Conservation (phyloP, 1,140 invertebrate genomes). For the Penaeus chinensis region DNA sequence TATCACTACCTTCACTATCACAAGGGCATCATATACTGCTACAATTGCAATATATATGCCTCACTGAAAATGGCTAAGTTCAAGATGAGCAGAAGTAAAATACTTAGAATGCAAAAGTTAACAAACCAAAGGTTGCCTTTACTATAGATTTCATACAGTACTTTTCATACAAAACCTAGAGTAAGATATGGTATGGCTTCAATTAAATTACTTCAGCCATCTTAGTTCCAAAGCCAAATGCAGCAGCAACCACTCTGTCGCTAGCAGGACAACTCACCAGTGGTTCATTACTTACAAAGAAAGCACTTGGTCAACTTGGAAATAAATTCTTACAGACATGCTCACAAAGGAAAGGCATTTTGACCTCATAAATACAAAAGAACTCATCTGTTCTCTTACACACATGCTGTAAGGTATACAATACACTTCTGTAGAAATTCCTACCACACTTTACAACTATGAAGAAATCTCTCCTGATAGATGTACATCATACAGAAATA, state of each 20-base stretch:
- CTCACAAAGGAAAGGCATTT: conserved; percentile 13
- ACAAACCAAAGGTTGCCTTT: not conserved
- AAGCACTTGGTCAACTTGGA: conserved; percentile 50
- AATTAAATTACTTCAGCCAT: not conserved
- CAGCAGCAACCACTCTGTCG: conserved; percentile 35
- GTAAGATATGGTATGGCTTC: not conserved
- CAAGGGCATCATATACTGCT: conserved; percentile 42
- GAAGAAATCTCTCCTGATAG: conserved; percentile 23
- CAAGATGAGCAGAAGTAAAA: not conserved
- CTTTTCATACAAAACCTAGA: not conserved
- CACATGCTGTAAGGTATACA: conserved; percentile 34
- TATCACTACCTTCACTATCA: conserved; percentile 57
- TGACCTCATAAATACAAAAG: conserved; percentile 27
- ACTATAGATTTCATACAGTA: not conserved
- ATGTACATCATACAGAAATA: conserved; percentile 25
- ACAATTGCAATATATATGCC: conserved; percentile 35
- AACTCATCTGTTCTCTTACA: conserved; percentile 25
- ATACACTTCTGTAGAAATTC: conserved; percentile 25
- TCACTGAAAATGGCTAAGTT: conserved; percentile 31
- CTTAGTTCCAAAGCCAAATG: conserved; percentile 20
- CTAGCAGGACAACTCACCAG: conserved; percentile 36
- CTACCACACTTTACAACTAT: conserved; percentile 29
- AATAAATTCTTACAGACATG: conserved; percentile 21
- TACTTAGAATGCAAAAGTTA: not conserved
- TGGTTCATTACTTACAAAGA: conserved; percentile 37